Evolutionary conservation across 2,888 invertebrate species (phyloP), one percentile per base, ranked within the genome.

Genomic region (Sinohyriopsis cumingii): DNA sequence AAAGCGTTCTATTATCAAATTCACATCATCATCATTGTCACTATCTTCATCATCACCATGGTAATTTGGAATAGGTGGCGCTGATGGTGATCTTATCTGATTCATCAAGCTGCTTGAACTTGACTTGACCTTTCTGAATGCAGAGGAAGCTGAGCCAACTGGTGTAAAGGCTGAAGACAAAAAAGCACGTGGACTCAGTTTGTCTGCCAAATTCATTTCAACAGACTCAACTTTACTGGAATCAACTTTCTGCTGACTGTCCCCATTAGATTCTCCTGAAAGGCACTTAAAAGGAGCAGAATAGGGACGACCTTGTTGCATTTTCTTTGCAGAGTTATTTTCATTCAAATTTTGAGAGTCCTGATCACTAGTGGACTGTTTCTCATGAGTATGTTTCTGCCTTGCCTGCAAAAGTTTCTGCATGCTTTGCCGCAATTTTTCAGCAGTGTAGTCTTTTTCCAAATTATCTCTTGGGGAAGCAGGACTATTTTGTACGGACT

Each of bases 401-500:
- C 82, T 69, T 20, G 79, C 82, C 68, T 86, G 83, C 28, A 87
- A 71, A 33, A 86, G 65, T 64, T 87, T 89, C 61, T 89, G 89
- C 84, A 87, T 86, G 63, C 87, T 89, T 64, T 84, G 83, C 19
- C 89, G 81, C 59, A 89, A 78, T 71, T 85, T 88, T 57, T 89
- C 86, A 20, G 89, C 84, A 71, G 81, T 83, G 71, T 83, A 82
- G 67, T 84, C 85, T 59, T 80, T 70, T 53, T 88, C 87, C 22
- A 87, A 65, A 33, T 80, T 82, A 68, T 89, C 86, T 25, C 72
- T 71, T 55, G 75, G 72, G 61, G n/a, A 67, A 62, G 53, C 72
- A 65, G 22, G 25, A n/a, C 22, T 61, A 68, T 61, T 65, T 60
- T 25, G 70, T 25, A 71, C 61, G 15, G 92, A 92, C 87, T 93